phyloP scores from a whole-genome alignment of 2,888 invertebrate species.

The Caenorhabditis sinica region DNA sequence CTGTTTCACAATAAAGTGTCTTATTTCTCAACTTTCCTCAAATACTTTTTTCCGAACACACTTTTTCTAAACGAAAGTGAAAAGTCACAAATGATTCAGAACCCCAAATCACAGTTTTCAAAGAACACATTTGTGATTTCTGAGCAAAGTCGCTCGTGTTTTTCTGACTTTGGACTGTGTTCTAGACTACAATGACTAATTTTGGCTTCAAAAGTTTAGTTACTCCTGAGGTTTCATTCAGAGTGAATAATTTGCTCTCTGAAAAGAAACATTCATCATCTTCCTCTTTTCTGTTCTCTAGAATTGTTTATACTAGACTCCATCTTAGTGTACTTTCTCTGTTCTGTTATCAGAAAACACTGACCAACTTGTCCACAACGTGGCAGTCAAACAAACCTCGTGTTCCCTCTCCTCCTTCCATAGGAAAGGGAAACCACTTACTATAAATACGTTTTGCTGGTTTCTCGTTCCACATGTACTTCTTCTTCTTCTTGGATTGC shows the following conservation, averaged over 20 bases:
- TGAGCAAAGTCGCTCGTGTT: not conserved
- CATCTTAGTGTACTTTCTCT: constrained; percentile 40
- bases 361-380: constrained; percentile 37
- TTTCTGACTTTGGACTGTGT: constrained; percentile 14
- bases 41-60: too few relatives aligned
- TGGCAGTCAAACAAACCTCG: constrained; percentile 5
- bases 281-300: not conserved
- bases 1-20: too few relatives aligned
- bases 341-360: constrained; percentile 12
- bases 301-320: constrained; percentile 38
- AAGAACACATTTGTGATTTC: not conserved
- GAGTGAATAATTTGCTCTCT: not conserved
- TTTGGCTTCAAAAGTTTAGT: not conserved
- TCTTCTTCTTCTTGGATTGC: not conserved
- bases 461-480: constrained; percentile 4
- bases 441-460: constrained; percentile 8
- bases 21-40: too few relatives aligned
- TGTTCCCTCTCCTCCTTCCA: not conserved
- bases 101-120: not conserved
- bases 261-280: not conserved
- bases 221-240: too few relatives aligned
- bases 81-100: not conserved
- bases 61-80: not conserved
- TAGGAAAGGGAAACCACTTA: not conserved
- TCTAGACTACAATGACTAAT: not conserved